These are phyloP conservation scores for Syrrhaptes paradoxus DNA, from an alignment of 2,113 vertebrate species.

Conservation along the genomic window DNA sequence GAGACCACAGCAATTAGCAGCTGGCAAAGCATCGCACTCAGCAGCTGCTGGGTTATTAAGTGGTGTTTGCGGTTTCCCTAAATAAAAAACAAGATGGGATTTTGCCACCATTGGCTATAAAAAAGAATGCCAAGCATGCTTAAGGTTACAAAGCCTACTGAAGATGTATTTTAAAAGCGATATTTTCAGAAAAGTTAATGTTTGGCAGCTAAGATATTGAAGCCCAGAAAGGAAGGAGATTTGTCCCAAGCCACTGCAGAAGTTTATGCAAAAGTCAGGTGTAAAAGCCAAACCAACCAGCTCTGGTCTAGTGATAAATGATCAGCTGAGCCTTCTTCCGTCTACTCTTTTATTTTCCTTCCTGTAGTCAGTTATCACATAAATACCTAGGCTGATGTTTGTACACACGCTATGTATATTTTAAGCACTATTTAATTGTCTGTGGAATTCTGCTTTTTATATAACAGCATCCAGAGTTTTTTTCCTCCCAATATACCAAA, in stretches of 20 bases:
- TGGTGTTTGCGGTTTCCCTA: neutral
- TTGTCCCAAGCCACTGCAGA: neutral
- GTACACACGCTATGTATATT: neutral
- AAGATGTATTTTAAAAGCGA: neutral
- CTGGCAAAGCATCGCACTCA: neutral
- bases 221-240: neutral
- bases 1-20: conserved; percentile 12
- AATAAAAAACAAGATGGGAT: neutral
- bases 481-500: neutral
- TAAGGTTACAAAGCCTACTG: neutral
- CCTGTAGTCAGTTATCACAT: neutral
- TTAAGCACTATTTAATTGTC: neutral
- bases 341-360: neutral
- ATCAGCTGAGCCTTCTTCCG: neutral
- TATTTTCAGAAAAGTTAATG: neutral
- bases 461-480: neutral
- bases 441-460: neutral
- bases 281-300: neutral
- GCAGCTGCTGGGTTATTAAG: conserved; percentile 12
- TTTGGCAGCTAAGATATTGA: neutral
- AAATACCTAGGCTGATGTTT: neutral
- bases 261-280: neutral
- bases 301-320: neutral
- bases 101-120: neutral
- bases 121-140: neutral